Percentiles rank a stretch among this genome's conserved stretches.
Evolutionary conservation across 2,113 vertebrate species (phyloP).

Genomic region (Oxyruncus cristatus): DNA sequence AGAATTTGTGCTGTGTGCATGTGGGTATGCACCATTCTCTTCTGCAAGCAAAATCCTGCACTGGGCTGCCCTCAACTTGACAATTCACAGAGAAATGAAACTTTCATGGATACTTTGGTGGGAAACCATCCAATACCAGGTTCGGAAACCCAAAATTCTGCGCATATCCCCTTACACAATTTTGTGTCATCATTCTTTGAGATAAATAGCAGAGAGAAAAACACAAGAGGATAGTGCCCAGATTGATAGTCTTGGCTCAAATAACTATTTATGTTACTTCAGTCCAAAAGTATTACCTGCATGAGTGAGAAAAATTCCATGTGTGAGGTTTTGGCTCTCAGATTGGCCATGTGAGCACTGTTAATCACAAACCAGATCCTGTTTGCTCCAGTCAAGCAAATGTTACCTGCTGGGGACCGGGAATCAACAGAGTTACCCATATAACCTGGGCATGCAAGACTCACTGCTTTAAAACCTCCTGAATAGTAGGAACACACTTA

Average conservation of each 20-base stretch:
- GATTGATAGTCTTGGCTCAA: background rate
- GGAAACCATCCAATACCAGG: background rate
- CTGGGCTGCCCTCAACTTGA: background rate
- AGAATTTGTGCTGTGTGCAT: background rate
- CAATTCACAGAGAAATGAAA: background rate
- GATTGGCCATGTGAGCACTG: background rate
- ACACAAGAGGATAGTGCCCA: background rate
- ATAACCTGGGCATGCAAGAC: background rate
- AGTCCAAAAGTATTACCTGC: background rate
- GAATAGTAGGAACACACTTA: background rate
- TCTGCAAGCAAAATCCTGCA: background rate
- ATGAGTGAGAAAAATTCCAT: background rate
- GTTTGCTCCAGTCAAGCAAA: background rate
- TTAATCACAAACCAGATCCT: background rate
- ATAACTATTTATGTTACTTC: background rate
- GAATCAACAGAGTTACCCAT: background rate
- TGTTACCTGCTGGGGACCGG: background rate
- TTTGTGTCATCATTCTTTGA: background rate
- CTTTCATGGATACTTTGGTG: background rate
- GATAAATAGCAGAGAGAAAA: background rate
- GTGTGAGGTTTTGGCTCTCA: background rate
- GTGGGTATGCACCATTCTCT: background rate
- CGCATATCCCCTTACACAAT: background rate
- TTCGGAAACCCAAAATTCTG: background rate
- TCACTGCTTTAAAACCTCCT: background rate